Conservation (phyloP, 2,797 vertebrate genomes). For the Anableps anableps region DNA sequence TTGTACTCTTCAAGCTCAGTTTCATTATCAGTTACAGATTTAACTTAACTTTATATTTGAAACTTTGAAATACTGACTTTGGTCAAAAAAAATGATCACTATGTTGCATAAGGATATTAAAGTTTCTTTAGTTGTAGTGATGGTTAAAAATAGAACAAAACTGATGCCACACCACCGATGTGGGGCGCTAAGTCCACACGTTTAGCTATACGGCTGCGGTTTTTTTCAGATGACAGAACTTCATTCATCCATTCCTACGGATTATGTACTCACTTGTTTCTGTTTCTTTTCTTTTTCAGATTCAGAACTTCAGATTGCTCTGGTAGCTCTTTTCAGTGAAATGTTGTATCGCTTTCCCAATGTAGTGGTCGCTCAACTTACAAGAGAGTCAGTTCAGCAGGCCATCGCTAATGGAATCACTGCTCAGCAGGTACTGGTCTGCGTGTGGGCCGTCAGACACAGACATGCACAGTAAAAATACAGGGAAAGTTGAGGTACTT, state of each 20-base stretch:
- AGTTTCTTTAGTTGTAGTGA: too few relatives aligned
- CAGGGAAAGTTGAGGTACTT: background rate
- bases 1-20: too few relatives aligned
- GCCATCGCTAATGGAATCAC: slow-evolving; percentile 93
- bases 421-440: slow-evolving; percentile 86
- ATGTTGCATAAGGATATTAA: too few relatives aligned
- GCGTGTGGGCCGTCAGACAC: background rate
- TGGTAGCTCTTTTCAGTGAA: slow-evolving; percentile 93
- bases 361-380: slow-evolving; percentile 90
- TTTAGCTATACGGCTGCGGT: background rate
- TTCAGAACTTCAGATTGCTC: slow-evolving; percentile 91
- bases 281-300: slow-evolving; percentile 68
- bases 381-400: slow-evolving; percentile 91
- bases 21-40: too few relatives aligned
- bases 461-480: background rate
- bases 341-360: slow-evolving; percentile 93
- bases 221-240: background rate
- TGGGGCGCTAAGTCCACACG: background rate
- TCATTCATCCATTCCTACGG: background rate
- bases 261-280: background rate
- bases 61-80: too few relatives aligned
- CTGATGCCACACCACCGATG: background rate
- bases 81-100: too few relatives aligned
- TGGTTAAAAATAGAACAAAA: too few relatives aligned
- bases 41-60: too few relatives aligned